phyloP scores from a whole-genome alignment of 1,140 invertebrate species.

The Rhysida immarginata region DNA sequence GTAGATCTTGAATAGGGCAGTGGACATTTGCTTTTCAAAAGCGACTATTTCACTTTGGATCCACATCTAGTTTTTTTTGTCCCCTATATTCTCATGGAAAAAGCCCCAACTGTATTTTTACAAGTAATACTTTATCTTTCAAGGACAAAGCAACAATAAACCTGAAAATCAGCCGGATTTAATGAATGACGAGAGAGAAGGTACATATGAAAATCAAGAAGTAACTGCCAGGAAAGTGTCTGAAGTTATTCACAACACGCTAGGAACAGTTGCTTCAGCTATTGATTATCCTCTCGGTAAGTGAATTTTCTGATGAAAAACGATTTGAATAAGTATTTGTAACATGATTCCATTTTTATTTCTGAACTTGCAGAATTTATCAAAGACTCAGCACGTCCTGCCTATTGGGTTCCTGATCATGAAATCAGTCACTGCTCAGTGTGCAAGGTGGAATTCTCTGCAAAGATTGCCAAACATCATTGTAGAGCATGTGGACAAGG shows the following conservation, averaged over 20 bases:
- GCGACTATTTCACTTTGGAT: no score
- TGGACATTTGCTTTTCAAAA: no score
- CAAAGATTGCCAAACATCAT: conserved; percentile 47
- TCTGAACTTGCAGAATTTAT: conserved; percentile 41
- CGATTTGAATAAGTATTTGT: background rate
- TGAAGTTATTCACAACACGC: conserved; percentile 28
- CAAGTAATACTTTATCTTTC: no score
- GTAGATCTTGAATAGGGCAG: no score
- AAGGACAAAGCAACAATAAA: no score
- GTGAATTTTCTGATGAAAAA: background rate
- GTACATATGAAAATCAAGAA: conserved; percentile 14
- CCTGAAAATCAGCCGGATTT: no score
- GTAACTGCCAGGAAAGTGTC: conserved; percentile 29
- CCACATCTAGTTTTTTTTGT: no score
- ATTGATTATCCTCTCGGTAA: conserved; percentile 31
- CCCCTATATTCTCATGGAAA: no score
- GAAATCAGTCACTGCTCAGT: conserved; percentile 47
- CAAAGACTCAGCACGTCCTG: conserved; percentile 58
- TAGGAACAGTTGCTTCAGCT: conserved; percentile 30
- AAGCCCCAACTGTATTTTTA: no score
- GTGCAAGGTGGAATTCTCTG: conserved; percentile 43
- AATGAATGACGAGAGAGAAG: background rate
- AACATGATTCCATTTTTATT: background rate
- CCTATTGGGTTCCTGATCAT: conserved; percentile 64
- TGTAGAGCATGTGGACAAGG: conserved; percentile 44